A percentile compares a stretch with the other conserved stretches of the same genome.
These are phyloP conservation scores for Ophiodon elongatus DNA, from an alignment of 2,113 vertebrate genomes.

Conservation along the genomic window DNA sequence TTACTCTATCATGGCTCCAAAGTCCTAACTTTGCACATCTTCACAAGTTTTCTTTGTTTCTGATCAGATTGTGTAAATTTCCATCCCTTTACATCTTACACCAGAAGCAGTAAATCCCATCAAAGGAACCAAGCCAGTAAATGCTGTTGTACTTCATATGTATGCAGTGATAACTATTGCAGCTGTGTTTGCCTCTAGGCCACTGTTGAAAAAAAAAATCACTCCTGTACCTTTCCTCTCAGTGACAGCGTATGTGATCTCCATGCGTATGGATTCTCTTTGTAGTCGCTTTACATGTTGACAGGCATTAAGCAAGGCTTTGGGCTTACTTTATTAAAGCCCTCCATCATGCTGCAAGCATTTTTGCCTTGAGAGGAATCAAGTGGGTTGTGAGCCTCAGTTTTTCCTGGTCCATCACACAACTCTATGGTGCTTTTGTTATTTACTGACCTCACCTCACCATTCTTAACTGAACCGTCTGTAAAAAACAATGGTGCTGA, in stretches of 20 bases:
- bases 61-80: constrained; percentile 11
- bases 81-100: neutral
- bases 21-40: neutral
- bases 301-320: constrained; percentile 19
- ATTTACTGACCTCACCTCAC: constrained; percentile 25
- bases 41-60: neutral
- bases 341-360: constrained; percentile 19
- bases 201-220: constrained; percentile 2
- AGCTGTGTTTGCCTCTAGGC: constrained; percentile 12
- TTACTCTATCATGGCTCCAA: neutral
- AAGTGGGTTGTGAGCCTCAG: constrained; percentile 23
- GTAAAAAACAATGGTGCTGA: constrained; percentile 56
- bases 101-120: constrained; percentile 1
- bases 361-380: constrained; percentile 28
- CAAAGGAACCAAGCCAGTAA: constrained; percentile 13
- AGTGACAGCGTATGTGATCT: neutral
- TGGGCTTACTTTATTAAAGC: constrained; percentile 15
- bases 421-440: constrained; percentile 11
- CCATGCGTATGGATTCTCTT: neutral
- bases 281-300: constrained; percentile 8
- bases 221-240: neutral
- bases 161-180: constrained; percentile 1
- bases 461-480: constrained; percentile 25
- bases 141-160: neutral
- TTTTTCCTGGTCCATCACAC: constrained; percentile 35